phyloP scores from a whole-genome alignment of 2,113 vertebrate species.

The Crotalus horridus region DNA sequence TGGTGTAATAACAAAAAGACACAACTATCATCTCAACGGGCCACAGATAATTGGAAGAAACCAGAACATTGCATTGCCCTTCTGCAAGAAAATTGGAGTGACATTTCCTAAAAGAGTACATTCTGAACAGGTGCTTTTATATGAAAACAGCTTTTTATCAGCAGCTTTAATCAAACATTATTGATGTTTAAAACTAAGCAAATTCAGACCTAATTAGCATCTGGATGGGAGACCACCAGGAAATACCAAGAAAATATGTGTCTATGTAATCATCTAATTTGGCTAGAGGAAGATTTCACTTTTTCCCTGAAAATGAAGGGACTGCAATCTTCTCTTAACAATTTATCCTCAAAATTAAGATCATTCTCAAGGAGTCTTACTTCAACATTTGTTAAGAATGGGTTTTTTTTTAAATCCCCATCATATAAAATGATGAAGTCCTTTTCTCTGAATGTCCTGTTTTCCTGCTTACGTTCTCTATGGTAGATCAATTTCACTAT shows the following conservation, averaged over 20 bases:
- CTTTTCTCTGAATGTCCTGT: neutral
- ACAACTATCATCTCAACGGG: neutral
- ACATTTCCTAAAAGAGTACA: neutral
- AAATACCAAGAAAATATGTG: neutral
- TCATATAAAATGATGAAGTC: neutral
- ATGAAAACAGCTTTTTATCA: neutral
- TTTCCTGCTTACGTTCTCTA: neutral
- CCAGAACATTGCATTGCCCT: neutral
- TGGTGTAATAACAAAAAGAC: neutral
- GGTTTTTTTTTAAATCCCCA: neutral
- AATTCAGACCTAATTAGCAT: neutral
- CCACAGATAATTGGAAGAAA: neutral
- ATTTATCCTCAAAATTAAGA: neutral
- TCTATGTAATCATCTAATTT: neutral
- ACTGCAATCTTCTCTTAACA: neutral
- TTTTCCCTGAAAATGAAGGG: neutral
- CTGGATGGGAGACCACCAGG: neutral
- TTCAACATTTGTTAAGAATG: neutral
- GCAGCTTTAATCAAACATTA: neutral
- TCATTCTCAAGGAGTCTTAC: neutral
- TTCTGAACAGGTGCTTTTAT: neutral
- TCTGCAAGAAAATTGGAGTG: neutral
- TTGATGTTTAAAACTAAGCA: neutral
- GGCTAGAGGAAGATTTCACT: neutral
- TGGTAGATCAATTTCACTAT: neutral